Evolutionary conservation across 2,888 invertebrate species (phyloP), one percentile per base, ranked within the genome.

Genomic region (Ectemnius lituratus): DNA sequence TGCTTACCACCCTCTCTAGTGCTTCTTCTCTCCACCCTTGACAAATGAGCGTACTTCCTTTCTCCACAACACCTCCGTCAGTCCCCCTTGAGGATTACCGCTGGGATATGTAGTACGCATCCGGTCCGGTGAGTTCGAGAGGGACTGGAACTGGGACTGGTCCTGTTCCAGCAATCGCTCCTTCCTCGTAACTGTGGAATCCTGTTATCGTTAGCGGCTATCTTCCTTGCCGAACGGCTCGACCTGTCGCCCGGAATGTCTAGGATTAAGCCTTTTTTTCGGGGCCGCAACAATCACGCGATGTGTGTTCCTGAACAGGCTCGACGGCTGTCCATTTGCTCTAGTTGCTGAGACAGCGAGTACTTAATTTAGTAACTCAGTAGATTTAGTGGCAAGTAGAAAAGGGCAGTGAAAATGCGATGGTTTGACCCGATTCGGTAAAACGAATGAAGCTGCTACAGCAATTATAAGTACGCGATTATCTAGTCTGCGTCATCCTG

Each of bases 181-280:
- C 78, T 81, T 76, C 78, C 75, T 81, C 78, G 75, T 76, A 65
- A 62, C 79, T 75, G 67, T 73, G 81, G 81, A 79, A 79, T 85
- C 81, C 83, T 85, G 85, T 86, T 86, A 85, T 85, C 85, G 82
- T 78, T 70, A 62, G 37, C 70, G 78, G 78, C 84, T 83, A 85
- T 84, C 83, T 83, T 74, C 77, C 67, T 65, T n/a, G 60, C 60
- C 70, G 59, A 72, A 67, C 66, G 67, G 71, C 56, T 70, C 75
- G 73, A 78, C 73, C 72, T 72, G 76, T 71, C 78, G 71, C 80
- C 57, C 68, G 76, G 81, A 81, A 81, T 81, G 73, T 67, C 76
- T 79, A 80, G 78, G 74, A 83, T 83, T 83, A 81, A 83, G 83
- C 79, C 76, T 82, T 83, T 82, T 83, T 82, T 75, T 73, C 70